Conservation (phyloP, 2,797 vertebrate genomes). For the Triplophysa yarkandensis region DNA sequence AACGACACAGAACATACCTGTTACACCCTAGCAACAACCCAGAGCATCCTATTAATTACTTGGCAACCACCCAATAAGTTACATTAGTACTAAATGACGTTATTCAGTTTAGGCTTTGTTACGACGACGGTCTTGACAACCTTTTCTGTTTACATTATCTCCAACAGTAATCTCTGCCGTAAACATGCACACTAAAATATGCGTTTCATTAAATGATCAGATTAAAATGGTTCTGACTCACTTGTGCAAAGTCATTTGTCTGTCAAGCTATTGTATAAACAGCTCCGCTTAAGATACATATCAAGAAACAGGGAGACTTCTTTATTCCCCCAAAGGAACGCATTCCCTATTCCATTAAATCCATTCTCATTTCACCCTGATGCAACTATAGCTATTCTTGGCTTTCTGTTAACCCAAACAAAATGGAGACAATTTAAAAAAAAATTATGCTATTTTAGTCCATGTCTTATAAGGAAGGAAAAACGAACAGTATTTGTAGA, state of each 20-base stretch:
- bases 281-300: background rate
- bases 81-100: background rate
- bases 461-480: constrained; percentile 40
- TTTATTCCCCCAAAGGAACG: constrained; percentile 32
- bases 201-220: constrained; percentile 19
- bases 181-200: constrained; percentile 7
- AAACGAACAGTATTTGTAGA: constrained; percentile 1
- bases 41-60: background rate
- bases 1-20: background rate
- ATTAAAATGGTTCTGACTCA: background rate
- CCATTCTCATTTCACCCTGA: constrained; percentile 43
- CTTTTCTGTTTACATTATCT: background rate
- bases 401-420: constrained; percentile 46
- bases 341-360: constrained; percentile 40
- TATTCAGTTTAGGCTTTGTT: background rate
- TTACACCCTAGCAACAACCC: background rate
- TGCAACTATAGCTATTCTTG: constrained; percentile 40
- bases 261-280: constrained; percentile 15
- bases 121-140: background rate
- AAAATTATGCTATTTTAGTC: constrained; percentile 24
- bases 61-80: background rate
- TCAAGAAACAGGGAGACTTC: constrained; percentile 21
- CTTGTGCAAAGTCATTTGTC: background rate
- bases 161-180: background rate
- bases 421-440: constrained; percentile 43